phyloP scores from a whole-genome alignment of 1,140 invertebrate genomes.

The Diuraphis noxia region DNA sequence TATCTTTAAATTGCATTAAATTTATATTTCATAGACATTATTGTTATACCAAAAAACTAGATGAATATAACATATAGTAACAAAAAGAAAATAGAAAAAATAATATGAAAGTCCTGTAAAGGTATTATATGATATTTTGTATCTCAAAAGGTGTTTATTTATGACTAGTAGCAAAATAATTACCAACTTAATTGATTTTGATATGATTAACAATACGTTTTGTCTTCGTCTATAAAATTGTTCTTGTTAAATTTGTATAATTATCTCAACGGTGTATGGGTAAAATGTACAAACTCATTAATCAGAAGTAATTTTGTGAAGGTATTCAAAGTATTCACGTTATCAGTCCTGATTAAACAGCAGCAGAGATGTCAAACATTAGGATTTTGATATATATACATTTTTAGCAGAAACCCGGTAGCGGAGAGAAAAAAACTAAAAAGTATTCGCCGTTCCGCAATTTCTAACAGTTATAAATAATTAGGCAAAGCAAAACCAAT shows the following conservation, averaged over 20 bases:
- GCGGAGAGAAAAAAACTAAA: neutral
- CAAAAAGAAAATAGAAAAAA: too few species aligned
- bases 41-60: too few species aligned
- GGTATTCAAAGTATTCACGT: neutral
- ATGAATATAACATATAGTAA: too few species aligned
- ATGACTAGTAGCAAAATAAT: neutral
- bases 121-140: neutral
- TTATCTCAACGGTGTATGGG: neutral
- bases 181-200: neutral
- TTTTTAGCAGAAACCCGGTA: neutral
- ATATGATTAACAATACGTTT: neutral
- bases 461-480: slow-evolving; percentile 28
- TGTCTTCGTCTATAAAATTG: neutral
- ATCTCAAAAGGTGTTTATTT: neutral
- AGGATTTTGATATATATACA: neutral
- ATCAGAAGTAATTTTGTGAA: neutral
- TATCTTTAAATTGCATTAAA: too few species aligned
- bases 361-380: neutral
- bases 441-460: slow-evolving; percentile 3
- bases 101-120: neutral
- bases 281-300: neutral
- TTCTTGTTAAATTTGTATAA: neutral
- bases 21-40: too few species aligned
- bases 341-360: neutral
- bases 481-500: slow-evolving; percentile 51